A percentile compares a stretch with the other conserved stretches of the same genome.
Evolutionary conservation across 2,888 invertebrate genomes (phyloP).

Genomic region (Hipparchia sbordonii): DNA sequence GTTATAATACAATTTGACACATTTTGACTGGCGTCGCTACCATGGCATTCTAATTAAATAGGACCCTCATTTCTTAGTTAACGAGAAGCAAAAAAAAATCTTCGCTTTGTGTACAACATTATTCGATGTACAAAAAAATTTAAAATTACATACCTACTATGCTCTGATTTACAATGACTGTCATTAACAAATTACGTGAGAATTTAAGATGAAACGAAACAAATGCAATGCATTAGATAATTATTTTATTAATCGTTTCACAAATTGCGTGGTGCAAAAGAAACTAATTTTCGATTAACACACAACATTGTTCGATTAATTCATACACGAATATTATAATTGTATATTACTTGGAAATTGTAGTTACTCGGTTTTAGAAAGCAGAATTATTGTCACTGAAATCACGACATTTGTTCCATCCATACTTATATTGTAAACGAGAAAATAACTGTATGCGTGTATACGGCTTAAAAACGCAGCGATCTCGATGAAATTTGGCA

Average conservation of each 20-base stretch:
- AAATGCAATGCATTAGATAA: constrained; percentile 8
- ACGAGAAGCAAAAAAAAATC: too few species aligned
- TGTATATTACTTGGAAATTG: constrained; percentile 11
- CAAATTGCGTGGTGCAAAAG: constrained; percentile 15
- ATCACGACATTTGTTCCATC: not conserved
- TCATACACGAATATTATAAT: constrained; percentile 8
- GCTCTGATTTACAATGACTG: not conserved
- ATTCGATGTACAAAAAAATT: not conserved
- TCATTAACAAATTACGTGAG: constrained; percentile 8
- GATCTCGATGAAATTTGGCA: too few species aligned
- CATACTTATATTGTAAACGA: too few species aligned
- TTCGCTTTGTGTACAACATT: too few species aligned
- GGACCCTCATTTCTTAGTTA: too few species aligned
- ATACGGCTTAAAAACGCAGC: too few species aligned
- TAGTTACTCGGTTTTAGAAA: constrained; percentile 6
- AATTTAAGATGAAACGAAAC: constrained; percentile 1
- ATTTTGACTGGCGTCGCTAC: too few species aligned
- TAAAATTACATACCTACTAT: not conserved
- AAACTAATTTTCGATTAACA: constrained; percentile 1
- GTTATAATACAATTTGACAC: too few species aligned
- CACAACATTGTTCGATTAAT: not conserved
- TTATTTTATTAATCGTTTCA: not conserved
- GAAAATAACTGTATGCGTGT: too few species aligned
- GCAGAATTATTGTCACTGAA: not conserved
- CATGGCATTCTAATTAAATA: too few species aligned